These are phyloP conservation scores for Silurus meridionalis DNA, from an alignment of 2,113 vertebrate genomes.

Conservation along the genomic window DNA sequence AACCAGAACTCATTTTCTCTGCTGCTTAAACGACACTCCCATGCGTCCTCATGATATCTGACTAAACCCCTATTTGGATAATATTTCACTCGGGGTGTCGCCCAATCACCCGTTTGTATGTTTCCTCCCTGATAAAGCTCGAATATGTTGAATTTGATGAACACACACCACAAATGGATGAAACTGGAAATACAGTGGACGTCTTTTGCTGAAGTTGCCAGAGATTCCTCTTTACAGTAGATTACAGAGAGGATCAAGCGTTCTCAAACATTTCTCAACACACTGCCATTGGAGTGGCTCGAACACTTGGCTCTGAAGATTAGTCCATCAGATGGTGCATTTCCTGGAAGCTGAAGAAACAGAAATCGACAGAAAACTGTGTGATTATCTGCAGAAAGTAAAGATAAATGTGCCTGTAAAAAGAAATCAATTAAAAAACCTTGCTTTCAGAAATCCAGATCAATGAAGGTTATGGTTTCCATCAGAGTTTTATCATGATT, in stretches of 20 bases:
- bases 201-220: not conserved
- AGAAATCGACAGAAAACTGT: not conserved
- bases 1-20: not conserved
- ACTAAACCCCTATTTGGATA: not conserved
- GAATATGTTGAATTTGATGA: not conserved
- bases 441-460: not conserved
- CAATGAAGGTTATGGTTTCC: not conserved
- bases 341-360: not conserved
- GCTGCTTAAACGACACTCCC: not conserved
- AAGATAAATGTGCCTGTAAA: not conserved
- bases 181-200: not conserved
- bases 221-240: constrained; percentile 22
- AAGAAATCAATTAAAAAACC: not conserved
- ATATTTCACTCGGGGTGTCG: not conserved
- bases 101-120: not conserved
- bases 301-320: constrained; percentile 32
- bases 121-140: not conserved
- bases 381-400: not conserved
- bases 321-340: constrained; percentile 39
- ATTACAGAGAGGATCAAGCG: not conserved
- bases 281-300: constrained; percentile 9
- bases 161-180: not conserved
- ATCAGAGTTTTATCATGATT: not conserved
- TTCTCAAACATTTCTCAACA: not conserved
- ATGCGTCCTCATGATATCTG: not conserved